Evolutionary conservation across 2,113 vertebrate species (phyloP), one percentile per base, ranked within the genome.

Genomic region (Neomonachus schauinslandi): DNA sequence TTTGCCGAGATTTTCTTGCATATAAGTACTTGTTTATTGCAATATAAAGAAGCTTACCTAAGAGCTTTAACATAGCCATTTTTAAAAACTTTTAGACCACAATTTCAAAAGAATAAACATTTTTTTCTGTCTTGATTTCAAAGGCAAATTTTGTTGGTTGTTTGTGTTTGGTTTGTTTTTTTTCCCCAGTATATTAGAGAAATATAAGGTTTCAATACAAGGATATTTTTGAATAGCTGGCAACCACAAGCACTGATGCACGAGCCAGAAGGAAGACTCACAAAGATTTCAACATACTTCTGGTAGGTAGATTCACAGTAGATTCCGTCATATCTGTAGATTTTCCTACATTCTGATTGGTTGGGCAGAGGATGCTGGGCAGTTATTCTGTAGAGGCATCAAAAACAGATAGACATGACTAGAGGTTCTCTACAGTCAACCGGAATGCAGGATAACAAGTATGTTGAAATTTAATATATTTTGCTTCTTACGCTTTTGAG

Each of bases 211-310:
- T 98, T 98, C 97, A 99, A 99, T 96, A 97, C 98, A 98, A 31
- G 97, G 98, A 98, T 97, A 98, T 98, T 98, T 99, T 86, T 98
- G 98, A 98, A 99, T 94, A 99, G 98, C 97, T 97, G 99, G 98
- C 98, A 97, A 99, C 98, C 98, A 99, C 98, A 98, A 99, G 99
- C 98, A 99, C 98, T 99, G 99, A 99, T 99, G 98, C 99, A 99
- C 97, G 98, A 99, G 99, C 99, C 99, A 99, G 98, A 98, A 98
- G 98, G 98, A 98, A 99, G 99, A 99, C 99, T 99, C 99, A 99
- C 99, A 99, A 99, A 99, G 99, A 99, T 99, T 99, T 99, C 99
- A 99, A 99, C 99, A 99, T 99, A 99, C 99, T 99, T 99, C 99
- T 99, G 99, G 99, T 99, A 99, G 99, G 99, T 99, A 99, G 99